A percentile compares a stretch with the other conserved stretches of the same genome.
Conservation (phyloP, 2,888 invertebrate species). For the Xylophagus ater region DNA sequence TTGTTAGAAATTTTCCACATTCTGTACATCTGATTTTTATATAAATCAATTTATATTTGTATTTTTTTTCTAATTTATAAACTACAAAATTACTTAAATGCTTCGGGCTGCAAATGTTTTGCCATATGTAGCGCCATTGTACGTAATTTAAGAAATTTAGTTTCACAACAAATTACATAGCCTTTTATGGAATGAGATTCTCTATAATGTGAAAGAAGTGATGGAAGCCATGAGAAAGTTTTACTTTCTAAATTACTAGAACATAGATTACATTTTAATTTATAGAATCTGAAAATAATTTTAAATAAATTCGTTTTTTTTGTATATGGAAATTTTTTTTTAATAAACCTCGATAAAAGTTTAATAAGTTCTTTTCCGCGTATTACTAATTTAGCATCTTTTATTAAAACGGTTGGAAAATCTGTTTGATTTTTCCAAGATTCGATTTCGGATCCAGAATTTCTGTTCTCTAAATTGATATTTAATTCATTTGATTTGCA, state of each 20-base stretch:
- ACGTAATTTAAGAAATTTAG: constrained; percentile 16
- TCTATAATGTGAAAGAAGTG: constrained; percentile 18
- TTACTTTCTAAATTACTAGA: constrained; percentile 4
- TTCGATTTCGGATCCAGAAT: background rate
- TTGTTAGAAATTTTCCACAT: constrained; percentile 20
- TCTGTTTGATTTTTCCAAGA: background rate
- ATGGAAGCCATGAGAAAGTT: constrained; percentile 11
- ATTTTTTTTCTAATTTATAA: background rate
- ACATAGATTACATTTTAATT: constrained; percentile 18
- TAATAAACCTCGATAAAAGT: constrained; percentile 16
- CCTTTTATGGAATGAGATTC: constrained; percentile 18
- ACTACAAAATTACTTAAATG: constrained; percentile 16
- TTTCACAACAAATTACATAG: constrained; percentile 20
- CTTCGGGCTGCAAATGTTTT: constrained; percentile 20
- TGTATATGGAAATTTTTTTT: background rate
- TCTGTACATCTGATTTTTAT: constrained; percentile 15
- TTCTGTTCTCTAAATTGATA: constrained; percentile 8
- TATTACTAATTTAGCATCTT: constrained; percentile 17
- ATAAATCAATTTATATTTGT: background rate
- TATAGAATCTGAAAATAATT: constrained; percentile 16
- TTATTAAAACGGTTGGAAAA: constrained; percentile 18
- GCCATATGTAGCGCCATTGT: constrained; percentile 21
- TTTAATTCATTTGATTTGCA: constrained; percentile 2
- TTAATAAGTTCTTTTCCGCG: constrained; percentile 16
- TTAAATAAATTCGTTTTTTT: background rate